phyloP scores from a whole-genome alignment of 2,888 invertebrate species.

The Lamellibrachia satsuma region DNA sequence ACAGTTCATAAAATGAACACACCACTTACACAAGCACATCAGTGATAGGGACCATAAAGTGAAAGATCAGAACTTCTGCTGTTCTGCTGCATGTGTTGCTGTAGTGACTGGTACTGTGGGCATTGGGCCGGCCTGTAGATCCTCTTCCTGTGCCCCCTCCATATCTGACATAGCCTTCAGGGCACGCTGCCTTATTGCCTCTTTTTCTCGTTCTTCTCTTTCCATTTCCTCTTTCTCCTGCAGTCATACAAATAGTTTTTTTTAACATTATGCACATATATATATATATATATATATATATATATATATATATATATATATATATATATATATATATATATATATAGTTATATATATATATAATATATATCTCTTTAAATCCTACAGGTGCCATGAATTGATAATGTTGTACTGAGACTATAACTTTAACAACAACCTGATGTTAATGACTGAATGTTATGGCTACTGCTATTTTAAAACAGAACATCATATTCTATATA shows the following conservation, averaged over 20 bases:
- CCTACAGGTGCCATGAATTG: not conserved
- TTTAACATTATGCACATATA: not conserved
- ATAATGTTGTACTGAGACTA: not conserved
- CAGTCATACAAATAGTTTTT: not conserved
- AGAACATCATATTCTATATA: not conserved
- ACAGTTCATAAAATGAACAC: not conserved
- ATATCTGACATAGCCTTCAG: not conserved
- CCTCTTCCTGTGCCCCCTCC: not conserved
- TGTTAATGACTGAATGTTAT: not conserved
- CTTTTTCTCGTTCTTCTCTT: not conserved
- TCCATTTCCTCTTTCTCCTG: not conserved
- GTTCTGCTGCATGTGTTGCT: not conserved
- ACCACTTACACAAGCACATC: not conserved
- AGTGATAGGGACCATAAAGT: not conserved
- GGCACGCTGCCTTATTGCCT: not conserved
- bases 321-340: too few species aligned
- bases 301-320: too few species aligned
- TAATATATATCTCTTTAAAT: not conserved
- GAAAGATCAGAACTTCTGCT: not conserved
- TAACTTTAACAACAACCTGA: not conserved
- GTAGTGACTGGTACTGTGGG: not conserved
- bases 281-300: too few species aligned
- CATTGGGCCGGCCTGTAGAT: not conserved
- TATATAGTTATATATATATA: too few species aligned
- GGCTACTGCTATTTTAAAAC: not conserved